Evolutionary conservation across 2,888 invertebrate genomes (phyloP).

Genomic region (Acanthopleura granulata): DNA sequence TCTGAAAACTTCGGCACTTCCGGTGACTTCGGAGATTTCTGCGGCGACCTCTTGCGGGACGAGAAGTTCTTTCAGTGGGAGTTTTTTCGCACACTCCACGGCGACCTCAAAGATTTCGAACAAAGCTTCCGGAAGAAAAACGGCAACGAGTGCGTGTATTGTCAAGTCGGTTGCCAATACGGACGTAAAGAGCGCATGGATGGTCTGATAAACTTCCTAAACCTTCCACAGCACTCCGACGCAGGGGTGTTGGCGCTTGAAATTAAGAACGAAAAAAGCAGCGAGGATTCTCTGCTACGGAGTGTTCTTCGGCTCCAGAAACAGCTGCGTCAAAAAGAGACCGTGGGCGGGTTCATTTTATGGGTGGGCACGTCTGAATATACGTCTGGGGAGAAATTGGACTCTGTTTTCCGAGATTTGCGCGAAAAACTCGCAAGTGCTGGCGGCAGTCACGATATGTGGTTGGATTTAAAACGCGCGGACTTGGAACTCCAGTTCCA

Average conservation of each 20-base stretch:
- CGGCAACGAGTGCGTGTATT: neutral
- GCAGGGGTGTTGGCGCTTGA: neutral
- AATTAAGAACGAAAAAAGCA: constrained; percentile 6
- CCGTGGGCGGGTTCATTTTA: neutral
- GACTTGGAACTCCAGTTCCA: constrained; percentile 7
- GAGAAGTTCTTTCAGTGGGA: constrained; percentile 1
- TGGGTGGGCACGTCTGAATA: neutral
- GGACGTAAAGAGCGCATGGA: neutral
- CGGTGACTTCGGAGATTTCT: neutral
- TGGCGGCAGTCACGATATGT: constrained; percentile 3
- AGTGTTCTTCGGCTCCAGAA: constrained; percentile 1
- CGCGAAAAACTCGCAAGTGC: neutral
- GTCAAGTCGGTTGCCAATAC: neutral
- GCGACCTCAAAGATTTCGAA: neutral
- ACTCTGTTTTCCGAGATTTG: constrained; percentile 3
- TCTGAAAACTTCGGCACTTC: neutral
- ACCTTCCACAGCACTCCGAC: neutral
- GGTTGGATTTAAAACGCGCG: neutral
- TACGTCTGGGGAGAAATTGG: neutral
- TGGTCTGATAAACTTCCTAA: neutral
- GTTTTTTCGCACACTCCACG: neutral
- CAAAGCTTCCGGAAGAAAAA: neutral
- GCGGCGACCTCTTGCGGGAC: neutral
- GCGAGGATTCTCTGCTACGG: neutral
- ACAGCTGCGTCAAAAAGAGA: neutral